Percentiles rank a stretch among this genome's conserved stretches.
Conservation (phyloP, 2,888 invertebrate genomes). For the Epirrhoe tristata region DNA sequence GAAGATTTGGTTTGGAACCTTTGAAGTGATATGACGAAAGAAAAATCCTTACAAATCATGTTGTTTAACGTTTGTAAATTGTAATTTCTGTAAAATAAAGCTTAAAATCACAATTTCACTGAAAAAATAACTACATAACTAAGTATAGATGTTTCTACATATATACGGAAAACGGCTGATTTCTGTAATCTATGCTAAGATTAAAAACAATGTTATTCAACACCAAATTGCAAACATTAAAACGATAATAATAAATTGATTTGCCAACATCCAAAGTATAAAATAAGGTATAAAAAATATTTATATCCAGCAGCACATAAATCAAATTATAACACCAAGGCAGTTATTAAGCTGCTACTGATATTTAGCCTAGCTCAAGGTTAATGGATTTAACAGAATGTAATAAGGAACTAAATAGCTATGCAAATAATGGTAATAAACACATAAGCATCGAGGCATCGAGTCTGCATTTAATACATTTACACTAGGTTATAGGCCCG, state of each 20-base stretch:
- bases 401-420: constrained; percentile 45
- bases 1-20: no score
- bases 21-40: no score
- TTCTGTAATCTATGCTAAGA: no score
- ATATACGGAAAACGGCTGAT: no score
- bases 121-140: no score
- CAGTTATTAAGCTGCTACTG: constrained; percentile 40
- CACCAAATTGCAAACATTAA: no score
- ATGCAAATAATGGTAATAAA: constrained; percentile 44
- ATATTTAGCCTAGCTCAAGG: constrained; percentile 40
- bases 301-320: constrained; percentile 25
- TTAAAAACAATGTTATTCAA: no score
- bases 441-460: constrained; percentile 38
- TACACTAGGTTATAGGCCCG: constrained; percentile 13
- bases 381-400: constrained; percentile 42
- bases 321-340: constrained; percentile 35
- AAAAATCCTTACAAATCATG: no score
- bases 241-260: neutral
- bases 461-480: constrained; percentile 20
- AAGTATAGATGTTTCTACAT: no score
- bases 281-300: constrained; percentile 6
- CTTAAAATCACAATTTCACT: no score
- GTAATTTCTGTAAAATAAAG: no score
- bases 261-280: neutral
- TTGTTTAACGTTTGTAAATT: no score